A percentile compares a stretch with the other conserved stretches of the same genome.
These are phyloP conservation scores for Pterophyllum scalare DNA, from an alignment of 2,113 vertebrate genomes.

Conservation along the genomic window DNA sequence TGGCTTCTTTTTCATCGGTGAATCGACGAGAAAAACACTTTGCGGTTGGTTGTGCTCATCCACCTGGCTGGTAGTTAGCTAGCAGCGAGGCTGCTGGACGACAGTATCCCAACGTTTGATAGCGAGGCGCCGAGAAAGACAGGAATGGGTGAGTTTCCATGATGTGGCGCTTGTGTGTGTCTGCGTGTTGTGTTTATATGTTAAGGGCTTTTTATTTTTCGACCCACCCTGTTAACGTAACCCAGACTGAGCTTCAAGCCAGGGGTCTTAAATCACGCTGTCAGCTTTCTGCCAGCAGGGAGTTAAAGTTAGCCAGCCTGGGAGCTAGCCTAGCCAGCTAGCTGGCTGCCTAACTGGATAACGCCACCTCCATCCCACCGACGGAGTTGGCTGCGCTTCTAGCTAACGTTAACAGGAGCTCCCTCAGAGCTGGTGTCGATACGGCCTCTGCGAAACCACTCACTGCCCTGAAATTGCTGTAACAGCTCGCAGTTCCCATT, in stretches of 20 bases:
- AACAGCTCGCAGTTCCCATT: background rate
- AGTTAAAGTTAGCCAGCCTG: conserved; percentile 44
- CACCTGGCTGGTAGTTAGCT: conserved; percentile 66
- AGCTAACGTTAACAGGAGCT: conserved; percentile 15
- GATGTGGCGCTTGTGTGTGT: conserved; percentile 54
- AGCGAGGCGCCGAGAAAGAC: conserved; percentile 61
- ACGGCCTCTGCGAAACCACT: background rate
- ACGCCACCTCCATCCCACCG: conserved; percentile 53
- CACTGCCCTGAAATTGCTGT: background rate
- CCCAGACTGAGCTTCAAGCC: background rate
- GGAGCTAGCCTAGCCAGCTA: conserved; percentile 66
- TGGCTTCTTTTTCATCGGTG: conserved; percentile 8
- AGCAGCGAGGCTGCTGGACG: conserved; percentile 58
- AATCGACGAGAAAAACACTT: background rate
- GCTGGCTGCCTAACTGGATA: conserved; percentile 37
- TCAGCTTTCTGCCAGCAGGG: background rate
- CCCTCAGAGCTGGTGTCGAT: background rate
- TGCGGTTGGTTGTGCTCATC: background rate
- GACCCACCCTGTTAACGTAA: background rate
- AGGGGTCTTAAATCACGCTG: background rate
- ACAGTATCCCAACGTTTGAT: conserved; percentile 58
- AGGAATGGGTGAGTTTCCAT: conserved; percentile 83
- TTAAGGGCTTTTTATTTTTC: background rate
- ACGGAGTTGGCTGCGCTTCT: conserved; percentile 19
- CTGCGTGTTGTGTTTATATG: background rate